A percentile compares a stretch with the other conserved stretches of the same genome.
Conservation (phyloP, 1,140 invertebrate species). For the Holotrichia oblita region DNA sequence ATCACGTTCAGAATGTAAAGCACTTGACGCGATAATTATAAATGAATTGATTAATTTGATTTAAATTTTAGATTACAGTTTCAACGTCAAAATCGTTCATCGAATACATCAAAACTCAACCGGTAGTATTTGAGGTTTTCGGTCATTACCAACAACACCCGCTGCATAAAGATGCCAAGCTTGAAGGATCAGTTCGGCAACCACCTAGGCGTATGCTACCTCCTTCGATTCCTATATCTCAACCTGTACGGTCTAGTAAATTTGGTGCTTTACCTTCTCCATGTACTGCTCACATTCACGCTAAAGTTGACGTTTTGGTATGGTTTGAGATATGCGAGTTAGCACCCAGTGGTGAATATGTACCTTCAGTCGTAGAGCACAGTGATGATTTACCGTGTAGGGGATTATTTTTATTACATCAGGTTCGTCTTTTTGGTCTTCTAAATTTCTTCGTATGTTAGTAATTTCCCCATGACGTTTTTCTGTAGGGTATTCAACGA, state of each 20-base stretch:
- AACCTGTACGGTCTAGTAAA: conserved; percentile 91
- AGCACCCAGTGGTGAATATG: conserved; percentile 96
- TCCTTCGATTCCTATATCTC: conserved; percentile 93
- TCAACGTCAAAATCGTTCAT: conserved; percentile 96
- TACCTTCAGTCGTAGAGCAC: conserved; percentile 96
- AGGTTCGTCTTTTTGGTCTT: conserved; percentile 51
- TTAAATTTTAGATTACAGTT: conserved; percentile 85
- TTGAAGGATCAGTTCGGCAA: conserved; percentile 69
- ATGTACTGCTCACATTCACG: conserved; percentile 84
- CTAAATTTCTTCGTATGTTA: neutral
- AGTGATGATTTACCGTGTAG: conserved; percentile 95
- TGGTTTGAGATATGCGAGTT: conserved; percentile 99
- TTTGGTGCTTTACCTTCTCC: conserved; percentile 85
- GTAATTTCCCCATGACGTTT: conserved; percentile 5
- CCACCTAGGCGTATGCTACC: conserved; percentile 92
- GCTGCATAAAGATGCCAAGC: conserved; percentile 77
- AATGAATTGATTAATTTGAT: neutral
- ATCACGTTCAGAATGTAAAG: conserved; percentile 98
- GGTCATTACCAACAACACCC: conserved; percentile 98
- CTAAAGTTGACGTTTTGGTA: conserved; percentile 92
- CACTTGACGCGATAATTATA: conserved; percentile 45
- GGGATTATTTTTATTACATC: conserved; percentile 94
- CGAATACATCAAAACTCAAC: conserved; percentile 96
- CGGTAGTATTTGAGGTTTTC: conserved; percentile 98
- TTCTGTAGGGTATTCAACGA: conserved; percentile 90